phyloP scores from a whole-genome alignment of 2,888 invertebrate genomes.

The Orthosia gracilis region DNA sequence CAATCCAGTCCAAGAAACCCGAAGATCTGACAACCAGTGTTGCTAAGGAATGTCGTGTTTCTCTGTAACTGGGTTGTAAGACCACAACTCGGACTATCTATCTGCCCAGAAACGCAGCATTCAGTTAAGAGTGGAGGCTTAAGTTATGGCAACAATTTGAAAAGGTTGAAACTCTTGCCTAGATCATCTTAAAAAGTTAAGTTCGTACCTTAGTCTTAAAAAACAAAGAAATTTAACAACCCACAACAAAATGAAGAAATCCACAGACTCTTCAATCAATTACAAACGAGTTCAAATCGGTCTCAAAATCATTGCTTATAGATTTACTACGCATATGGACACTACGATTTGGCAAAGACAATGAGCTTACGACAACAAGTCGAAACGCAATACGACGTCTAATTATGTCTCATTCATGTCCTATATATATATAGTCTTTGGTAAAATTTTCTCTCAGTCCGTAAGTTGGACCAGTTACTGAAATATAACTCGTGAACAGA shows the following conservation, averaged over 20 bases:
- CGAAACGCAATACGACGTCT: slow-evolving; percentile 40
- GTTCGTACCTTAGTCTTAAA: background rate
- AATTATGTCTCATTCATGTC: slow-evolving; percentile 60
- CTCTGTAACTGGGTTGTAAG: too few relatives aligned
- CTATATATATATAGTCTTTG: slow-evolving; percentile 22
- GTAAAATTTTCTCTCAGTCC: slow-evolving; percentile 21
- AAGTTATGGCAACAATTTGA: too few relatives aligned
- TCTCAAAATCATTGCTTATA: slow-evolving; percentile 34
- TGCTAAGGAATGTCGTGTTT: too few relatives aligned
- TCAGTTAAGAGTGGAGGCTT: too few relatives aligned
- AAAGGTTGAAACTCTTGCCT: too few relatives aligned
- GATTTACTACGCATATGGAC: slow-evolving; percentile 16
- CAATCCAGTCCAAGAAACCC: too few relatives aligned
- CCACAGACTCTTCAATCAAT: background rate
- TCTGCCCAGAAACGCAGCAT: too few relatives aligned
- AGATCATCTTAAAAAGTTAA: background rate
- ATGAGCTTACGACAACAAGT: slow-evolving; percentile 39
- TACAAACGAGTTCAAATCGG: slow-evolving; percentile 7
- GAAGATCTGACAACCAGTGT: too few relatives aligned
- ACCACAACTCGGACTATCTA: too few relatives aligned
- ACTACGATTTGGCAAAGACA: slow-evolving; percentile 55
- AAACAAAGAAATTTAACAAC: background rate
- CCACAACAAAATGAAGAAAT: background rate
- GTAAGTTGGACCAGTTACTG: background rate
- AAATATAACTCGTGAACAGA: background rate